These are phyloP conservation scores for Spongilla lacustris DNA, from an alignment of 37 sponge, comb jelly and placozoan genomes.

Conservation along the genomic window DNA sequence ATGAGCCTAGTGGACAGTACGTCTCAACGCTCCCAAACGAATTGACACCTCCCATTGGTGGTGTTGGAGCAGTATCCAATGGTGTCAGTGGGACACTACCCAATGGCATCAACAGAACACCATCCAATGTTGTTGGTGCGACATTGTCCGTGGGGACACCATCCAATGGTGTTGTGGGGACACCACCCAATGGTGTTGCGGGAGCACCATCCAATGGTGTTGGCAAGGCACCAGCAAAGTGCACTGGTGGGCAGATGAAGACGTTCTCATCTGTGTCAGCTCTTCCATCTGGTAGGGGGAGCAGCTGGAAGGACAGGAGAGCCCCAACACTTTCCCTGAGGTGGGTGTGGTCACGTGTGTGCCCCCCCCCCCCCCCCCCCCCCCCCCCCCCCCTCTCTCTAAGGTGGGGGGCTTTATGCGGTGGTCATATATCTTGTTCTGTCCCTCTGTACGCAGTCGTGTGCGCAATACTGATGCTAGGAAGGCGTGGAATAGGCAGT, in stretches of 20 bases:
- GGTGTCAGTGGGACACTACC: background rate
- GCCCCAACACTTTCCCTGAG: background rate
- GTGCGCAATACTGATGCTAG: background rate
- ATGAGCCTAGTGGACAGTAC: background rate
- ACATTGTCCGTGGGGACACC: background rate
- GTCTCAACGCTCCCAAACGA: background rate
- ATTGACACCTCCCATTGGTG: background rate
- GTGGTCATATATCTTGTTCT: background rate
- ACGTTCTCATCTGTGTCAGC: background rate
- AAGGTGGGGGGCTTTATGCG: too few species aligned
- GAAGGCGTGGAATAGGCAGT: constrained; percentile 27
- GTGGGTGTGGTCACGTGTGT: too few species aligned
- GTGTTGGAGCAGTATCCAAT: background rate
- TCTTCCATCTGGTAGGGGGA: background rate
- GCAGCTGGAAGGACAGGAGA: background rate
- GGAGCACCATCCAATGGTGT: background rate
- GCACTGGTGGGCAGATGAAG: background rate
- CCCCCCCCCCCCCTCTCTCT: too few species aligned
- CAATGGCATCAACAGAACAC: background rate
- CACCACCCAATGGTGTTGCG: background rate
- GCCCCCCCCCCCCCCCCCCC: too few species aligned
- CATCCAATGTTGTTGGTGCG: background rate
- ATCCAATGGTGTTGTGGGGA: background rate
- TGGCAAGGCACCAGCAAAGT: background rate
- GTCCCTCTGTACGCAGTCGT: background rate